Evolutionary conservation across 2,888 invertebrate species (phyloP).

Genomic region (Malthinus seriepunctatus): DNA sequence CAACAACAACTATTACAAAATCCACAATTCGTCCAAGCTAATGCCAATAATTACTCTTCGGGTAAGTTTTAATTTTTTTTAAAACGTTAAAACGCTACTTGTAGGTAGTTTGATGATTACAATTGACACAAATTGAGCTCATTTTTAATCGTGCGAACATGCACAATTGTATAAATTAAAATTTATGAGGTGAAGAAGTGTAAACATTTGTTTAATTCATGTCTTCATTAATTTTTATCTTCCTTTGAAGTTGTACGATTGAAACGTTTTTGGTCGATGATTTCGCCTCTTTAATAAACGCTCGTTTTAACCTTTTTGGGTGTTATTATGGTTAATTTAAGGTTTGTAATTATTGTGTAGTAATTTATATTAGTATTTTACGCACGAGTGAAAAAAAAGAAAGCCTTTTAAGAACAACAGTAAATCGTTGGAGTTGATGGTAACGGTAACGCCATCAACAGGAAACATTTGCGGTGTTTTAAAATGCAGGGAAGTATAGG

Average conservation of each 20-base stretch:
- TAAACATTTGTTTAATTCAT: too few relatives aligned
- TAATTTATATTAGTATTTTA: conserved; percentile 21
- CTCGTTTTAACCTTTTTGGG: not conserved
- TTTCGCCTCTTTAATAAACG: not conserved
- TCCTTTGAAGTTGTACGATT: not conserved
- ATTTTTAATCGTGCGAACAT: too few relatives aligned
- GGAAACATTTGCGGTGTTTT: conserved; percentile 26
- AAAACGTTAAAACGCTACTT: too few relatives aligned
- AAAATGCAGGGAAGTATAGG: conserved; percentile 39
- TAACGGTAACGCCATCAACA: conserved; percentile 30
- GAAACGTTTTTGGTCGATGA: not conserved
- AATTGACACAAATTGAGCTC: too few relatives aligned
- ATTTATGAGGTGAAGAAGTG: too few relatives aligned
- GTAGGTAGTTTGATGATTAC: too few relatives aligned
- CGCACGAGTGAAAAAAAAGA: conserved; percentile 21
- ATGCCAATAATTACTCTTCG: conserved; percentile 56
- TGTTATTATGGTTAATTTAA: not conserved
- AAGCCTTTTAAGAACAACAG: conserved; percentile 16
- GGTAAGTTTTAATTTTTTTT: conserved; percentile 54
- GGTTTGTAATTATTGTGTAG: conserved; percentile 2
- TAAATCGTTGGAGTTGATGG: conserved; percentile 25
- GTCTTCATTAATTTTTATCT: not conserved
- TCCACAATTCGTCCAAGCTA: conserved; percentile 54
- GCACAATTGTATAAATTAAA: too few relatives aligned
- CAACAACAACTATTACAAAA: conserved; percentile 64